These are phyloP conservation scores for Helicoverpa assulta DNA, from an alignment of 2,888 invertebrate genomes.

Conservation along the genomic window DNA sequence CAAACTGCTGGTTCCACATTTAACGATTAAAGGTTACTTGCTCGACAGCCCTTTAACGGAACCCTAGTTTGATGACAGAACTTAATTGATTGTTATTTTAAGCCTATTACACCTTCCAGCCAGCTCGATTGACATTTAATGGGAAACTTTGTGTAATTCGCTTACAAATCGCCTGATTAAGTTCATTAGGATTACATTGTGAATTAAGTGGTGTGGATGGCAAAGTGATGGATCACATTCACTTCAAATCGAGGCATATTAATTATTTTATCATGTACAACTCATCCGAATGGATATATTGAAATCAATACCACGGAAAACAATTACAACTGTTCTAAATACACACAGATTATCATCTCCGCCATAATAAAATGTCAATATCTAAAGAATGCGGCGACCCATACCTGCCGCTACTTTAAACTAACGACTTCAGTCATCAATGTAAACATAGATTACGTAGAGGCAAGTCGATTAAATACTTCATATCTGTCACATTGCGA, in stretches of 20 bases:
- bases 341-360: constrained; percentile 22
- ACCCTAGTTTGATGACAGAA: constrained; percentile 47
- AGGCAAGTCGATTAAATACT: constrained; percentile 52
- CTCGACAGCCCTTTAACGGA: constrained; percentile 53
- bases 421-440: constrained; percentile 51
- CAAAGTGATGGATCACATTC: constrained; percentile 5
- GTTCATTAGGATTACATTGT: constrained; percentile 34
- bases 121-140: constrained; percentile 53
- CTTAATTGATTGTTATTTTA: constrained; percentile 65
- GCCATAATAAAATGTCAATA: constrained; percentile 30
- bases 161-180: constrained; percentile 51
- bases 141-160: constrained; percentile 45
- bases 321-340: constrained; percentile 15
- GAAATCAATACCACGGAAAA: background rate
- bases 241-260: too few relatives aligned
- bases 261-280: too few relatives aligned
- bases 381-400: constrained; percentile 44
- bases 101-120: constrained; percentile 62
- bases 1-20: constrained; percentile 64
- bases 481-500: constrained; percentile 44
- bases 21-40: constrained; percentile 71
- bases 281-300: background rate
- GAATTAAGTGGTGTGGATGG: constrained; percentile 17
- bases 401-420: constrained; percentile 30
- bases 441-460: constrained; percentile 59